Percentiles rank a stretch among this genome's conserved stretches.
Conservation (phyloP, 1,140 invertebrate species). For the Drosophila malerkotliana region DNA sequence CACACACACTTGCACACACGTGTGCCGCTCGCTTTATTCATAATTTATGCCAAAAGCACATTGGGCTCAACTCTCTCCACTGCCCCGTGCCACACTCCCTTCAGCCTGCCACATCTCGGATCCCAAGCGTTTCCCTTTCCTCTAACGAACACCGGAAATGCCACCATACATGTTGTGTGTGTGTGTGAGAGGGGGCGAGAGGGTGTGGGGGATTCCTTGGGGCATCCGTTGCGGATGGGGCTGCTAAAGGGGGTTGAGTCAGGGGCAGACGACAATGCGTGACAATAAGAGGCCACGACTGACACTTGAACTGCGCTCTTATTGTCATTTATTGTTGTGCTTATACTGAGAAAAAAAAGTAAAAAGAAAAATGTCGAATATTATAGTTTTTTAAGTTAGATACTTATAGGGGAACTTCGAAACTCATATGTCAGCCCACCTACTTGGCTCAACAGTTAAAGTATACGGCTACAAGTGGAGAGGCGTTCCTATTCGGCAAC, state of each 20-base stretch:
- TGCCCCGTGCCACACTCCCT: background rate
- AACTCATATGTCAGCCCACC: background rate
- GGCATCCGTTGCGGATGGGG: conserved; percentile 56
- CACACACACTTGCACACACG: conserved; percentile 53
- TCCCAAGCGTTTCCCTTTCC: conserved; percentile 50
- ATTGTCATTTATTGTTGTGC: conserved; percentile 78
- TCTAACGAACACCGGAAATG: conserved; percentile 71
- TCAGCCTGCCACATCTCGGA: background rate
- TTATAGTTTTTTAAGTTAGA: background rate
- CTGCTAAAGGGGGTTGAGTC: background rate
- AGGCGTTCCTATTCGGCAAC: too few relatives aligned
- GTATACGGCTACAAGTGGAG: too few relatives aligned
- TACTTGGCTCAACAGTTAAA: background rate
- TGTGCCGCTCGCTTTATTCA: conserved; percentile 71
- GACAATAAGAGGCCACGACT: conserved; percentile 80
- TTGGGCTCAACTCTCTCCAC: conserved; percentile 44
- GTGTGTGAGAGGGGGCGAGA: conserved; percentile 28
- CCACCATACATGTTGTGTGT: conserved; percentile 60
- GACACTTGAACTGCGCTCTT: conserved; percentile 81
- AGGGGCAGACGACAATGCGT: conserved; percentile 65
- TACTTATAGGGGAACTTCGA: background rate
- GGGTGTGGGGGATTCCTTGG: conserved; percentile 65
- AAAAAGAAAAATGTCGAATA: background rate
- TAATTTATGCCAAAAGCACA: conserved; percentile 81
- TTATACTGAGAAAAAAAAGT: conserved; percentile 9